Conservation (phyloP, 2,888 invertebrate genomes). For the Anthophora plumipes region DNA sequence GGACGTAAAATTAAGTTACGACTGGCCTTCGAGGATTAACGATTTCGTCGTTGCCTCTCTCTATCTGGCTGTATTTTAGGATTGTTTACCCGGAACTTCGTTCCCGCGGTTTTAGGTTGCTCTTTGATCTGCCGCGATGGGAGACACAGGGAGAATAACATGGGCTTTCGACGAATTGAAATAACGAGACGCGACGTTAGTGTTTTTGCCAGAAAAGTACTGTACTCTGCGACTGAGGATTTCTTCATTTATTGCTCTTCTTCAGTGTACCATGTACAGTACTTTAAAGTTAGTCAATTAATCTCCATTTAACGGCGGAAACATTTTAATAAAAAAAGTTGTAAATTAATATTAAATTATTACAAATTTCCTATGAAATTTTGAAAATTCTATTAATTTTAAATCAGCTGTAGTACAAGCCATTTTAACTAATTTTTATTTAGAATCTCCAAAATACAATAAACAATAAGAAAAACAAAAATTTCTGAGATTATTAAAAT, state of each 20-base stretch:
- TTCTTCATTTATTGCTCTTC: not conserved
- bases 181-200: not conserved
- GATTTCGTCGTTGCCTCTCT: slow-evolving; percentile 23
- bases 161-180: slow-evolving; percentile 14
- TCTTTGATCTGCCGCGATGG: slow-evolving; percentile 24
- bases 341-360: no score
- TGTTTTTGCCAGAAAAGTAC: not conserved
- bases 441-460: no score
- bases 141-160: slow-evolving; percentile 7
- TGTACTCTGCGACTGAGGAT: not conserved
- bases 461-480: no score
- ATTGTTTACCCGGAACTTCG: slow-evolving; percentile 34
- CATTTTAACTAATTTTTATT: no score
- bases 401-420: no score
- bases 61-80: slow-evolving; percentile 6
- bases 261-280: not conserved
- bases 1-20: slow-evolving; percentile 59
- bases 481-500: no score
- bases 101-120: slow-evolving; percentile 23
- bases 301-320: no score
- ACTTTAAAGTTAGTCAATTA: no score
- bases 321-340: no score
- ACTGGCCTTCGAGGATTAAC: slow-evolving; percentile 34
- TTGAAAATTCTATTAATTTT: no score
- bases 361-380: no score